Evolutionary conservation across 2,888 invertebrate genomes (phyloP).

Genomic region (Drosophila histrio): DNA sequence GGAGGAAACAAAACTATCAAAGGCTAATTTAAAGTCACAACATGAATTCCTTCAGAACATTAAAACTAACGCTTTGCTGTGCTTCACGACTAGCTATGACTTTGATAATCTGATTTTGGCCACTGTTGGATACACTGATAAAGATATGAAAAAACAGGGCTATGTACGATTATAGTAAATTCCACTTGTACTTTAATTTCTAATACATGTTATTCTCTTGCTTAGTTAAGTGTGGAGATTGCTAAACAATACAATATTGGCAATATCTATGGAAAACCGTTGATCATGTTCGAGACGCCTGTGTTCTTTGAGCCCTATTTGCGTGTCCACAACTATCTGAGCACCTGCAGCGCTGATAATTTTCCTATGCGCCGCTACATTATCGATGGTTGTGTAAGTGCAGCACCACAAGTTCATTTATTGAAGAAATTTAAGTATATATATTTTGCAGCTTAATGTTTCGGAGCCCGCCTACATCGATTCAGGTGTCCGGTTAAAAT

Average conservation of each 20-base stretch:
- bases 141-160: slow-evolving; percentile 85
- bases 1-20: not conserved
- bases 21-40: not conserved
- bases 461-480: slow-evolving; percentile 83
- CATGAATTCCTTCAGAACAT: slow-evolving; percentile 42
- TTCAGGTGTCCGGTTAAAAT: slow-evolving; percentile 46
- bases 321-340: slow-evolving; percentile 89
- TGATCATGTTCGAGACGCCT: slow-evolving; percentile 90
- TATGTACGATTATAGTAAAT: slow-evolving; percentile 84
- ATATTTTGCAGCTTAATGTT: slow-evolving; percentile 27
- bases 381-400: slow-evolving; percentile 86
- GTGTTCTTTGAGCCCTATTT: slow-evolving; percentile 93
- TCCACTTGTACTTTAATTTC: not conserved
- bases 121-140: slow-evolving; percentile 87
- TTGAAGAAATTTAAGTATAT: not conserved
- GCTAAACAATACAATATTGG: slow-evolving; percentile 78
- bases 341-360: slow-evolving; percentile 85
- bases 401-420: not conserved
- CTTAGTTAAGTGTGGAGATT: slow-evolving; percentile 81
- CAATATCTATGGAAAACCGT: slow-evolving; percentile 82
- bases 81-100: slow-evolving; percentile 88
- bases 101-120: slow-evolving; percentile 89
- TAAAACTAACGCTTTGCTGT: slow-evolving; percentile 88
- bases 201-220: not conserved
- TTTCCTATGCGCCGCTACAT: slow-evolving; percentile 90